Base-by-base conservation (phyloP, 2,888 invertebrate genomes). In the Celastrina argiolus region DNA sequence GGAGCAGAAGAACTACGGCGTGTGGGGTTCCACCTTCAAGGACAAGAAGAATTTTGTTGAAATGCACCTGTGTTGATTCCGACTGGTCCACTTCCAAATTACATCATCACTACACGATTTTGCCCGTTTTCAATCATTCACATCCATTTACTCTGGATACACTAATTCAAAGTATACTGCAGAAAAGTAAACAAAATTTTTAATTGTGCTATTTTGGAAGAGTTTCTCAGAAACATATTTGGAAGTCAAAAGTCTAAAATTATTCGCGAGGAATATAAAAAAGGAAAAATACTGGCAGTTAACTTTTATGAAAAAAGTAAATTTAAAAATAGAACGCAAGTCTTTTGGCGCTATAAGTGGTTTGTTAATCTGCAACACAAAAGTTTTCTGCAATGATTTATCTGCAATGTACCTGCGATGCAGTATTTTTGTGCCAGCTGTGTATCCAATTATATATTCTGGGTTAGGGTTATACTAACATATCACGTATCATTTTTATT, bases 1-100 rank as follows among this genome's bases (percentile, higher is more conserved):
- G 72, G 87, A 86, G 74, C 84, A 84, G 74, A 88, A 88, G 79
- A 89, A 88, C 76, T 89, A 93, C 79, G 94, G 94, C 67, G 91
- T 94, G 65, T 96, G 95, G 95, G 96, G 96, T 69, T 88, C 95
- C 41, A 86, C 93, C 69, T 96, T 93, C 87, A 95, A 96, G 88
- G 94, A 95, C 89, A 95, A 94, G 82, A 92, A 94, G 74, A 92
- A 94, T 79, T 96, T 96, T 82, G 87, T 92, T 69, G 93, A 94
- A 75, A 94, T 96, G 94, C 96, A 96, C 84, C 84, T 91, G 79
- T 94, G 92, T 82, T 94, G 84, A 75, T 68, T 67, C 63, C 42
- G 59, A 61, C 58, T 58, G 63, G 58, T 45, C 63, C 66, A 65
- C 22, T 51, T 51, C 22, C 51, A 51, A 51, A 51, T 72, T 69